Evolutionary conservation across 2,113 vertebrate genomes (phyloP), one percentile per base, ranked within the genome.

Genomic region (Empidonax alnorum): DNA sequence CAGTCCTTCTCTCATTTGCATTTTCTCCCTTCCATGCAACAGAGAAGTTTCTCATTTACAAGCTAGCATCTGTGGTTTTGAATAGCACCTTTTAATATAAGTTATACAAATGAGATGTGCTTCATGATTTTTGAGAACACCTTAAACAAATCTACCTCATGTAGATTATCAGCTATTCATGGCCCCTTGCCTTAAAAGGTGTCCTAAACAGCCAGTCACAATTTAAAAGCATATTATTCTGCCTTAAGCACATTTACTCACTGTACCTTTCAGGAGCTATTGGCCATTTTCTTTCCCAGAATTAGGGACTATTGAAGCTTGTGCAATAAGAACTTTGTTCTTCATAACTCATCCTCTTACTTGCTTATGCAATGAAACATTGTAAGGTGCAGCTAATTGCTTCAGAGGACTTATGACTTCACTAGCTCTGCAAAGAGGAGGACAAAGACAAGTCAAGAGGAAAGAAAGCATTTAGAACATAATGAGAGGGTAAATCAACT

Each of bases 401-500:
- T 96, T 96, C 79, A 85, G 46, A 93, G 85, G 69, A 96, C 74
- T 95, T 92, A 90, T 16, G 89, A 93, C 96, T 97, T 96, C 77
- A 55, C 80, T 69, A 68, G 65, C 87, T 90, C 25, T 71, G 91
- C 75, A 94, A 96, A 96, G 78, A 82, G 9, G 73, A 96, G 94
- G 93, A 97, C 84, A 97, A 97, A 97, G 91, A 89, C 86, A 96
- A 94, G 81, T 86, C 80, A 94, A 75, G 91, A 96, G 79, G 71
- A 87, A 90, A 87, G 71, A 95, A 95, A 97, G 94, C 63, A 95
- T 92, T 96, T 96, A 44, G 49, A 87, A 94, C 37, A 83, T 88
- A 97, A 97, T 96, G 79, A 97, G 66, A 94, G 97, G 95, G 88
- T 96, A 97, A 97, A 97, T 97, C 90, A 95, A 89, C 59, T 96